These are phyloP conservation scores for Uropsilus gracilis DNA, from an alignment of 2,113 vertebrate species.

Conservation along the genomic window DNA sequence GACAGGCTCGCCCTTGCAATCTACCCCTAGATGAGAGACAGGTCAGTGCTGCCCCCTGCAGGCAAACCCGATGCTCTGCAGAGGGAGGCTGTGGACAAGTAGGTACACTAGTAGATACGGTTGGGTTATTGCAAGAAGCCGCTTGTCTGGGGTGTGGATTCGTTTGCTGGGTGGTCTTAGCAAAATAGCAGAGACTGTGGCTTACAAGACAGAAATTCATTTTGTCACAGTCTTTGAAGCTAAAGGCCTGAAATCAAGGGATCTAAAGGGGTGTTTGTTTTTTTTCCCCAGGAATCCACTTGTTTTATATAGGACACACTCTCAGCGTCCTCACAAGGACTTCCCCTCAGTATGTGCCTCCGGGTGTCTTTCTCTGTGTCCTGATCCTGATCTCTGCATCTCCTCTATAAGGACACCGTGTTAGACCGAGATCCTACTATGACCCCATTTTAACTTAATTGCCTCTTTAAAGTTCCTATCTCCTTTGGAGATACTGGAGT, in stretches of 20 bases:
- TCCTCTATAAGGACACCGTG: not conserved
- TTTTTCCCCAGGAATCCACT: not conserved
- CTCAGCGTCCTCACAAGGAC: rapidly evolving
- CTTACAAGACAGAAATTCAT: not conserved
- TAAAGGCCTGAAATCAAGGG: not conserved
- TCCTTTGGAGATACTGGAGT: not conserved
- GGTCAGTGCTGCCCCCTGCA: not conserved
- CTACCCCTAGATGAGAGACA: not conserved
- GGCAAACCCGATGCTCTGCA: not conserved
- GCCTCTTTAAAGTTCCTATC: not conserved
- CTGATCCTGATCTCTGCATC: too few relatives aligned
- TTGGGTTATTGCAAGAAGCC: not conserved
- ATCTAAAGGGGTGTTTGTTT: not conserved
- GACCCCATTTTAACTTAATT: not conserved
- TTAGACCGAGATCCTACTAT: not conserved
- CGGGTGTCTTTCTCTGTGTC: not conserved
- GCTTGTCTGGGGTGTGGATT: not conserved
- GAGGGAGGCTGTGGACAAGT: not conserved
- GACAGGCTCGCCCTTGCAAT: not conserved
- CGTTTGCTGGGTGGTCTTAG: not conserved
- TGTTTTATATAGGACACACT: not conserved
- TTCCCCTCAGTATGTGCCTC: not conserved
- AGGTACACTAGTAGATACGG: not conserved
- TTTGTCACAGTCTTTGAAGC: not conserved
- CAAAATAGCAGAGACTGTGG: not conserved